These are phyloP conservation scores for Aleiodes leptofemur DNA, from an alignment of 2,888 invertebrate genomes.

Conservation along the genomic window DNA sequence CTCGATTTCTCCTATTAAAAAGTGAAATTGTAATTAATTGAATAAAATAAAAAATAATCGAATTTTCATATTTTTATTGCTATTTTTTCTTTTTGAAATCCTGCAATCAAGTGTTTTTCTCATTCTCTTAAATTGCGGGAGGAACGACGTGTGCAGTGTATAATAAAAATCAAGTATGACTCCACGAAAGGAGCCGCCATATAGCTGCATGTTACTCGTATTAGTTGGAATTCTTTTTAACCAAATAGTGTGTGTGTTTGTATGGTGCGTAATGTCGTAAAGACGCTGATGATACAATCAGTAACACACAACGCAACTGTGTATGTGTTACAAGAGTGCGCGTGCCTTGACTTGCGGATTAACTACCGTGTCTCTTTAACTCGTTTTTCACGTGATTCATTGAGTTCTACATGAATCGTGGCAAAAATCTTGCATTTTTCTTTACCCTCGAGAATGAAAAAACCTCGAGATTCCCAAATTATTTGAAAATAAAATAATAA, in stretches of 20 bases:
- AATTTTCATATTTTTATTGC: too few species aligned
- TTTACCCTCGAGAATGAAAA: too few species aligned
- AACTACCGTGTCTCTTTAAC: constrained; percentile 32
- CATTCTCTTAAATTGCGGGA: not conserved
- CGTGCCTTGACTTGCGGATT: constrained; percentile 63
- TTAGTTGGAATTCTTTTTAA: constrained; percentile 28
- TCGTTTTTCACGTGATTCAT: constrained; percentile 29
- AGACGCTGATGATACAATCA: constrained; percentile 72
- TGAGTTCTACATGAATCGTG: not conserved
- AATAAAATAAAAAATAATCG: too few species aligned
- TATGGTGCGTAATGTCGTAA: constrained; percentile 68
- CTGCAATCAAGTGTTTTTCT: not conserved
- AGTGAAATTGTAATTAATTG: too few species aligned
- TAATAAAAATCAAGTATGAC: constrained; percentile 31
- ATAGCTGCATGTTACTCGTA: constrained; percentile 21
- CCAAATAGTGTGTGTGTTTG: constrained; percentile 13
- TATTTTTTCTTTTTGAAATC: not conserved
- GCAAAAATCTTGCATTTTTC: too few species aligned
- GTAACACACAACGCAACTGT: constrained; percentile 53
- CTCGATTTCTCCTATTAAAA: too few species aligned
- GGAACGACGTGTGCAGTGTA: constrained; percentile 26
- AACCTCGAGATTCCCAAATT: too few species aligned
- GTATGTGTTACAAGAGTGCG: constrained; percentile 61
- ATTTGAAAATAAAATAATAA: too few species aligned
- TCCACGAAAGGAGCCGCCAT: constrained; percentile 32